These are phyloP conservation scores for Dryobota labecula DNA, from an alignment of 2,888 invertebrate species.

Conservation along the genomic window DNA sequence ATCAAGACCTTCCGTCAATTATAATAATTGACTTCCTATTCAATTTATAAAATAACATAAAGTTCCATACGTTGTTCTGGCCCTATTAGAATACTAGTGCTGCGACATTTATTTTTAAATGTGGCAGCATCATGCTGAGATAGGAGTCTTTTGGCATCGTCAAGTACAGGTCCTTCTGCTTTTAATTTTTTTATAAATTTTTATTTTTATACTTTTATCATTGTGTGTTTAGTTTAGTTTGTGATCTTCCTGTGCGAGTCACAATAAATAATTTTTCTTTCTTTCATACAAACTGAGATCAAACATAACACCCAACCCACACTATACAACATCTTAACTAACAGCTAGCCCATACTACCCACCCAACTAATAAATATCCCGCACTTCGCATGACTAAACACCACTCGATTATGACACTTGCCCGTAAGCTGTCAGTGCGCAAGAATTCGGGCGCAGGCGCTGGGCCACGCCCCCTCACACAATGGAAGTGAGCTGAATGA, in stretches of 20 bases:
- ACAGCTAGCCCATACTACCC: not conserved
- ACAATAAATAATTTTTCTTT: no score
- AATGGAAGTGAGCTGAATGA: conserved; percentile 64
- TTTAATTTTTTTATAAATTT: no score
- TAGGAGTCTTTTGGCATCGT: no score
- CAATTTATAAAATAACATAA: no score
- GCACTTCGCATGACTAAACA: conserved; percentile 43
- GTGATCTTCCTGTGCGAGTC: no score
- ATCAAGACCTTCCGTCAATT: not conserved
- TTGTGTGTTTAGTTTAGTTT: no score
- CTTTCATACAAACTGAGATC: not conserved
- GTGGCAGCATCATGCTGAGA: no score
- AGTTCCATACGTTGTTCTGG: no score
- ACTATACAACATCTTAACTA: not conserved
- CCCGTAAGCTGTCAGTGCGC: conserved; percentile 68
- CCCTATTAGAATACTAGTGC: no score
- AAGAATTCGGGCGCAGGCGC: conserved; percentile 80
- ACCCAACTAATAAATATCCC: conserved; percentile 22
- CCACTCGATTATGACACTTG: conserved; percentile 64
- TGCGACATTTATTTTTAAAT: no score
- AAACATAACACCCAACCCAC: not conserved
- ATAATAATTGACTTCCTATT: not conserved
- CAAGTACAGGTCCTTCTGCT: no score
- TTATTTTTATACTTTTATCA: no score
- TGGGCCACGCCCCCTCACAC: conserved; percentile 69